phyloP scores from a whole-genome alignment of 2,113 vertebrate genomes.

The Anoplopoma fimbria region DNA sequence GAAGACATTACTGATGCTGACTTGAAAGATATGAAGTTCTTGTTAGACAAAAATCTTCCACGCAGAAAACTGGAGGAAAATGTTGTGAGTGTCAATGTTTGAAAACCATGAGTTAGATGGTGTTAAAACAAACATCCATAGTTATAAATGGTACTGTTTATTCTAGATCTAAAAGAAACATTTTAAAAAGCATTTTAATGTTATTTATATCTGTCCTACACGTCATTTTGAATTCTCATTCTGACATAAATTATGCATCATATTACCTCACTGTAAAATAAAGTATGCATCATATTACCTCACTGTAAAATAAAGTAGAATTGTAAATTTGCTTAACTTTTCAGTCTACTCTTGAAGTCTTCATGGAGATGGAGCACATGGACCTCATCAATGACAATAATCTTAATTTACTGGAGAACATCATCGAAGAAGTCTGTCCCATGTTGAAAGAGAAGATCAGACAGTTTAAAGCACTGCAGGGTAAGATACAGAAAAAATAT shows the following conservation, averaged over 20 bases:
- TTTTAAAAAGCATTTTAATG: neutral
- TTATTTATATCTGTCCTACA: neutral
- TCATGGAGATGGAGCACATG: slow-evolving; percentile 78
- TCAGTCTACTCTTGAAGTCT: slow-evolving; percentile 78
- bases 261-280: neutral
- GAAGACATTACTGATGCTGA: slow-evolving; percentile 64
- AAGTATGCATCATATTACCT: neutral
- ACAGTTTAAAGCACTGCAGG: slow-evolving; percentile 50
- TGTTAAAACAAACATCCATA: neutral
- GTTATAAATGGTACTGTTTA: neutral
- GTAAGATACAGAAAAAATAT: slow-evolving; percentile 38
- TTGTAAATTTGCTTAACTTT: neutral
- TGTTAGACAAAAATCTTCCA: slow-evolving; percentile 48
- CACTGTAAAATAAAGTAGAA: neutral
- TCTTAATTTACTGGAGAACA: slow-evolving; percentile 55
- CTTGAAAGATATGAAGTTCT: slow-evolving; percentile 74
- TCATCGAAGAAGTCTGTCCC: slow-evolving; percentile 58
- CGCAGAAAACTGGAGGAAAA: slow-evolving; percentile 59
- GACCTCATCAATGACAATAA: slow-evolving; percentile 58
- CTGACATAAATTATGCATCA: neutral
- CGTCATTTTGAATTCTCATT: neutral
- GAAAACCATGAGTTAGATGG: neutral
- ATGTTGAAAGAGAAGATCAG: slow-evolving; percentile 61
- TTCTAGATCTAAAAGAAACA: neutral
- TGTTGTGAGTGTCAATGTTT: slow-evolving; percentile 46